Base-by-base conservation (phyloP, 2,888 invertebrate genomes). In the Rhopalosiphum nymphaeae region DNA sequence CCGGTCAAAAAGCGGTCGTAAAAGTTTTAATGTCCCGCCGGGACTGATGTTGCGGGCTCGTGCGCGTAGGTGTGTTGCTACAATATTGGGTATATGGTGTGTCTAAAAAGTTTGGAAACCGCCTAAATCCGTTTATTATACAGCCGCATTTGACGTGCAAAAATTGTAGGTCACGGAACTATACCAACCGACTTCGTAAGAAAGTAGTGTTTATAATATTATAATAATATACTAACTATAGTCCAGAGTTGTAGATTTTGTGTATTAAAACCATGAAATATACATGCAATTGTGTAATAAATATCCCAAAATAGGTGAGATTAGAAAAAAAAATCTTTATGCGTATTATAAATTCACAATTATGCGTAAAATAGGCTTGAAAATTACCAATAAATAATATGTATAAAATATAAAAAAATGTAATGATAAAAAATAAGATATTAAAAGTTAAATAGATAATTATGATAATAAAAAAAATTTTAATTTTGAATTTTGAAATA, bases 21-120 rank as follows among this genome's bases (percentile, higher is more conserved):
- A 89, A 87, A 87, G 87, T 87, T 87, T 87, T 87, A 87, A 87
- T 53, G 87, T 87, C 87, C 49, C 87, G 49, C 49, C 29, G 86
- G 86, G 86, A 86, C 46, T 29, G 46, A 86, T 86, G 46, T 46
- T 29, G 29, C 44, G n/a, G 13, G 46, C 29, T 44, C 86, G 29
- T 86, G 86, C 86, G 46, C 44, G 44, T 78, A 78, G 78, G 21
- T 78, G 36, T 25, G 78, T 36, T 78, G 78, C 36, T 67, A 67
- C n/a, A 29, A 42, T 78, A 78, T 78, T 36, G 36, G 36, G 36
- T 78, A 36, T 36, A 78, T 21, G 36, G 78, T 78, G 78, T 78
- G 78, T 78, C 78, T 86, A 16, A 86, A 86, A 86, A 86, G 86
- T 86, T 86, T 86, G 44, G 16, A 86, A 46, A 86, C 86, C 46